Percentiles rank a stretch among this genome's conserved stretches.
These are phyloP conservation scores for Torymus texanus DNA, from an alignment of 2,888 invertebrate genomes.

Conservation along the genomic window DNA sequence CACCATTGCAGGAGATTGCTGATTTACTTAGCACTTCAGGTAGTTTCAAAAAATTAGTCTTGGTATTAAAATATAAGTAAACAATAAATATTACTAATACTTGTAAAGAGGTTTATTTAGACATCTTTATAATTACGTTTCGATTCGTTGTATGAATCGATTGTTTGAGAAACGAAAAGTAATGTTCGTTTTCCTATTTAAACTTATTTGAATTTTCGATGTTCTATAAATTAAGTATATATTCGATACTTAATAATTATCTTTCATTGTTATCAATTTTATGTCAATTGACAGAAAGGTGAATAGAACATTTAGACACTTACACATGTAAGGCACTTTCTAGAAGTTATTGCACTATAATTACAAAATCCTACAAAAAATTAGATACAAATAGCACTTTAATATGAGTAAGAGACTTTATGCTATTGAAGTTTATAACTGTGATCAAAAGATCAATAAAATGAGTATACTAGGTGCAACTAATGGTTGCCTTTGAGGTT, in stretches of 20 bases:
- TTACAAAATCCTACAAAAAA: conserved; percentile 31
- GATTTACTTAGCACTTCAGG: conserved; percentile 16
- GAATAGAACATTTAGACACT: conserved; percentile 1
- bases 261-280: conserved; percentile 6
- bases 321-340: neutral
- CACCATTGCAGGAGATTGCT: conserved; percentile 37
- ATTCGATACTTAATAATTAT: conserved; percentile 3
- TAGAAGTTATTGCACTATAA: conserved; percentile 40
- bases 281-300: neutral
- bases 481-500: neutral
- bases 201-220: conserved; percentile 16
- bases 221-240: conserved; percentile 27
- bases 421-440: conserved; percentile 1
- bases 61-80: conserved; percentile 17
- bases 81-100: conserved; percentile 35
- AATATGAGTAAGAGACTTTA: conserved; percentile 18
- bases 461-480: conserved; percentile 14
- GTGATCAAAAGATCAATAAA: conserved; percentile 8
- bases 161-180: conserved; percentile 7
- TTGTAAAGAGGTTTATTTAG: conserved; percentile 9
- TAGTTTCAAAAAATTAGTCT: conserved; percentile 39
- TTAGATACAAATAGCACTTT: conserved; percentile 26
- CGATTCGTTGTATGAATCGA: conserved; percentile 10
- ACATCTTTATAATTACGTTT: neutral
- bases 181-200: conserved; percentile 1